Conservation (phyloP, 2,888 invertebrate species). For the Panopea generosa region DNA sequence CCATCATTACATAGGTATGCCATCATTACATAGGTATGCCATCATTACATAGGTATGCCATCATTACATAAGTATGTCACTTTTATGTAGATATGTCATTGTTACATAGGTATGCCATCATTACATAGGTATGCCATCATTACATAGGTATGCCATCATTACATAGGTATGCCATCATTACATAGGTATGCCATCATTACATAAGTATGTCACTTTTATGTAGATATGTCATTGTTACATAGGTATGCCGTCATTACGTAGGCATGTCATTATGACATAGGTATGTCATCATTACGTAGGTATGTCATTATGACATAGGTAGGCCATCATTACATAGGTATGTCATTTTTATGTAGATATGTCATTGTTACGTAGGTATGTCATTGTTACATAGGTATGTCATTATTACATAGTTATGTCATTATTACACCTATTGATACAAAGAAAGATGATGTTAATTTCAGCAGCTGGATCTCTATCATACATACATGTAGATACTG, state of each 20-base stretch:
- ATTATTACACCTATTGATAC: too few relatives aligned
- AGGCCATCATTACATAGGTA: too few relatives aligned
- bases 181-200: neutral
- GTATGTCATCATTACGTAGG: neutral
- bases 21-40: neutral
- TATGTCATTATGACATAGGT: too few relatives aligned
- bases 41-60: neutral
- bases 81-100: neutral
- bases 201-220: neutral
- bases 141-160: neutral
- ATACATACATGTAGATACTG: too few relatives aligned
- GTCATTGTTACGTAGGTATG: too few relatives aligned
- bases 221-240: neutral
- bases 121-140: neutral
- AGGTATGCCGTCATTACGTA: neutral
- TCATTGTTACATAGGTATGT: too few relatives aligned
- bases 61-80: neutral
- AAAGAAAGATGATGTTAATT: too few relatives aligned
- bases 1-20: neutral
- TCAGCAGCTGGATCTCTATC: too few relatives aligned
- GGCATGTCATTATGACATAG: neutral
- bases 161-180: neutral
- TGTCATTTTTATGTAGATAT: too few relatives aligned
- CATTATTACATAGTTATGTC: too few relatives aligned
- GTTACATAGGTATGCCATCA: neutral